A percentile compares a stretch with the other conserved stretches of the same genome.
Evolutionary conservation across 2,113 vertebrate genomes (phyloP).

Genomic region (Chauna torquata): DNA sequence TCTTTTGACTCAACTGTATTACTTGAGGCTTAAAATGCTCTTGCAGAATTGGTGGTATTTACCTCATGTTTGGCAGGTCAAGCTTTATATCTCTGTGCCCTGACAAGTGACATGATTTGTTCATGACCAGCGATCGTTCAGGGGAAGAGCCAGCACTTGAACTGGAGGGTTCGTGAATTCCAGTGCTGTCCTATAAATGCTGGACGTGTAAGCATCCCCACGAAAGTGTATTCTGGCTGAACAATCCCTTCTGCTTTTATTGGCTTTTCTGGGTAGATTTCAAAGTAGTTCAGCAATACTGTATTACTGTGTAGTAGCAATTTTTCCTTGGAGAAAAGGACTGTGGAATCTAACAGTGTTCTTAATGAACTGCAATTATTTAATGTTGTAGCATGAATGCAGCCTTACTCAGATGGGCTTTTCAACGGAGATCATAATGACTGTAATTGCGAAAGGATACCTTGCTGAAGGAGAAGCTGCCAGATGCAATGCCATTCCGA

Average conservation of each 20-base stretch:
- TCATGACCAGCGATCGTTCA: accelerated
- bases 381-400: slow-evolving; percentile 13
- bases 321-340: background rate
- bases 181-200: accelerated
- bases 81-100: background rate
- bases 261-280: background rate
- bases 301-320: background rate
- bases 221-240: accelerated
- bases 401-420: slow-evolving; percentile 36
- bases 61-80: background rate
- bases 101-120: background rate
- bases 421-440: slow-evolving; percentile 52
- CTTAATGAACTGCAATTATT: slow-evolving; percentile 64
- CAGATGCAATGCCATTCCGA: slow-evolving; percentile 69
- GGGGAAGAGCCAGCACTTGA: background rate
- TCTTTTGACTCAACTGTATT: background rate
- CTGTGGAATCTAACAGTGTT: slow-evolving; percentile 24
- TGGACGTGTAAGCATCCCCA: background rate
- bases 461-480: slow-evolving; percentile 62
- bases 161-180: background rate
- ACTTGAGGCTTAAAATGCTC: background rate
- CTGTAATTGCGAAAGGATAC: slow-evolving; percentile 74
- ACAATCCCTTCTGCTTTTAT: background rate
- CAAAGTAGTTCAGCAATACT: background rate
- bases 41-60: background rate